These are phyloP conservation scores for Lysandra coridon DNA, from an alignment of 2,888 invertebrate species.

Conservation along the genomic window DNA sequence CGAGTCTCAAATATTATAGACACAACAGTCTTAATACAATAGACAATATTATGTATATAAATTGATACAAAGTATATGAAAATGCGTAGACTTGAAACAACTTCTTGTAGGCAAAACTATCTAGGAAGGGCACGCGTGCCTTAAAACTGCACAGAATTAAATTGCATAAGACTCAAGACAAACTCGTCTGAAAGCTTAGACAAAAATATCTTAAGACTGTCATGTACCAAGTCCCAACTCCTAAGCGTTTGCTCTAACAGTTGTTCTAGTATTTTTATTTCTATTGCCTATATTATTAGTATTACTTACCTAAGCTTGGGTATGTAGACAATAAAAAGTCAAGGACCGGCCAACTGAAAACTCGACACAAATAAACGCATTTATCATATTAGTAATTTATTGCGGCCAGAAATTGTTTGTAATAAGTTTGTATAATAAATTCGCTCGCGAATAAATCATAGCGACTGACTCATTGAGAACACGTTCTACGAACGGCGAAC, in stretches of 20 bases:
- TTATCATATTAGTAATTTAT: conserved; percentile 34
- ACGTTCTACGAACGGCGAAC: conserved; percentile 58
- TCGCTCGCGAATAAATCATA: conserved; percentile 67
- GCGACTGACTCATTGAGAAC: conserved; percentile 64
- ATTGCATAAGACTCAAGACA: neutral
- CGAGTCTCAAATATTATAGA: neutral
- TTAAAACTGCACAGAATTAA: neutral
- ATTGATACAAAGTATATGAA: too few relatives aligned
- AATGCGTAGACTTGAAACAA: too few relatives aligned
- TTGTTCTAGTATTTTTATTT: neutral
- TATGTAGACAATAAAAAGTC: neutral
- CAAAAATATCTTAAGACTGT: neutral
- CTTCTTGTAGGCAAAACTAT: too few relatives aligned
- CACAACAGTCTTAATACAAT: neutral
- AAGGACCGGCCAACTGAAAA: conserved; percentile 7
- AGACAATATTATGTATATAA: too few relatives aligned
- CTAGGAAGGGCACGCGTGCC: neutral
- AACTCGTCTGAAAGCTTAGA: neutral
- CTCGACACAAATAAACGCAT: conserved; percentile 16
- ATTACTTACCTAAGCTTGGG: neutral
- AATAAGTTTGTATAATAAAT: conserved; percentile 53
- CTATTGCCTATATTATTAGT: neutral
- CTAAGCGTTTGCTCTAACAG: too few relatives aligned
- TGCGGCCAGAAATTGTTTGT: conserved; percentile 51
- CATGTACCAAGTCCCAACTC: neutral